These are phyloP conservation scores for Oenanthe oenanthe DNA, from an alignment of 2,113 vertebrate species.

Conservation along the genomic window DNA sequence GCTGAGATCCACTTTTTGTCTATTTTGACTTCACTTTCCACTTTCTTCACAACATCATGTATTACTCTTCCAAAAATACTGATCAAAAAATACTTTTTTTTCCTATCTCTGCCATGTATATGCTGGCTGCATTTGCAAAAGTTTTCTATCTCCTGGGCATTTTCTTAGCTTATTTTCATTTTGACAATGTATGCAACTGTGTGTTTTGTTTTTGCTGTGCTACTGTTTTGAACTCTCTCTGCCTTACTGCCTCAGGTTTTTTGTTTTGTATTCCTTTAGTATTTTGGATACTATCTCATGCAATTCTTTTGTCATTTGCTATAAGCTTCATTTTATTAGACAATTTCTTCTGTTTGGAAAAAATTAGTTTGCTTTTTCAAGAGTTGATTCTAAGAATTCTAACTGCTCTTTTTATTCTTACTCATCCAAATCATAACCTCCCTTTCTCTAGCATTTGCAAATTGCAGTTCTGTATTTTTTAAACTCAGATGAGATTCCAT, in stretches of 20 bases:
- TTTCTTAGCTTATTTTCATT: conserved; percentile 41
- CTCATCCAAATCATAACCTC: not conserved
- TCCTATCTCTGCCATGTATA: not conserved
- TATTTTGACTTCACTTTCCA: not conserved
- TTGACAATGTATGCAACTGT: not conserved
- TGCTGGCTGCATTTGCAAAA: not conserved
- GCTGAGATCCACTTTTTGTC: not conserved
- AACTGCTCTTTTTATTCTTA: not conserved
- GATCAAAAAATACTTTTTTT: not conserved
- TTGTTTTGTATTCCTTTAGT: not conserved
- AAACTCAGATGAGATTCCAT: not conserved
- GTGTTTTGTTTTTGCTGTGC: not conserved
- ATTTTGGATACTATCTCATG: not conserved
- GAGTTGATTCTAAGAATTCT: not conserved
- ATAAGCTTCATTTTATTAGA: not conserved
- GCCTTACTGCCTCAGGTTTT: not conserved
- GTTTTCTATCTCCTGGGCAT: not conserved
- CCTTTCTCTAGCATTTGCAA: not conserved
- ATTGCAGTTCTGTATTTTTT: not conserved
- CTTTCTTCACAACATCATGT: not conserved
- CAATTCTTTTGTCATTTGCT: not conserved
- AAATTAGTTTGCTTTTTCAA: not conserved
- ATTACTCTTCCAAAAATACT: not conserved
- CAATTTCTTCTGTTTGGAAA: not conserved
- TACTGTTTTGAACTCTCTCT: conserved; percentile 12